phyloP scores from a whole-genome alignment of 2,113 vertebrate species.

The Gasterosteus nipponicus region DNA sequence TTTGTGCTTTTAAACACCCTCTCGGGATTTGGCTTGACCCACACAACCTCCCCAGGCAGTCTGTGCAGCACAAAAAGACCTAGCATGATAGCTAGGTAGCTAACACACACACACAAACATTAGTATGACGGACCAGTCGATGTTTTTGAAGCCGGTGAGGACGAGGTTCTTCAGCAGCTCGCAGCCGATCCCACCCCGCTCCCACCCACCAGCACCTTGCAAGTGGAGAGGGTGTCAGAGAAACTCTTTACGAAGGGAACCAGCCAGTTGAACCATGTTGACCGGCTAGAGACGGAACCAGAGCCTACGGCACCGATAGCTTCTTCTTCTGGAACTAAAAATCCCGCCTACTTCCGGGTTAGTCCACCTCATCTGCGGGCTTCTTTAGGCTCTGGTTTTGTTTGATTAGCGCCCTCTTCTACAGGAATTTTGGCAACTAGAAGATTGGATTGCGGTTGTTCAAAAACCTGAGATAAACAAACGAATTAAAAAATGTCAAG shows the following conservation, averaged over 20 bases:
- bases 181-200: constrained; percentile 95
- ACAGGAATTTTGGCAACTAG: background rate
- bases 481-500: background rate
- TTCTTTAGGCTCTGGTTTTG: background rate
- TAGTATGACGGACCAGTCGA: constrained; percentile 88
- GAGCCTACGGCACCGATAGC: constrained; percentile 52
- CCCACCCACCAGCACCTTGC: constrained; percentile 92
- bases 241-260: constrained; percentile 89
- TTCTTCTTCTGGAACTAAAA: constrained; percentile 1
- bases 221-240: constrained; percentile 85
- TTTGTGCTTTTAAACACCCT: constrained; percentile 5
- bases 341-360: constrained; percentile 40
- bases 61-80: constrained; percentile 66
- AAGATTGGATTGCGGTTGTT: too few species aligned
- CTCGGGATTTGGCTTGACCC: constrained; percentile 20
- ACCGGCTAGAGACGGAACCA: constrained; percentile 43
- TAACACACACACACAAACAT: constrained; percentile 50
- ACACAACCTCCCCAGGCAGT: constrained; percentile 2
- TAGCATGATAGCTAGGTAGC: constrained; percentile 46
- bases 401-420: background rate
- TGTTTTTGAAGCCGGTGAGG: constrained; percentile 92
- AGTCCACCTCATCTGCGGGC: background rate
- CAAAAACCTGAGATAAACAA: background rate
- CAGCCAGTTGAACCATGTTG: constrained; percentile 85
- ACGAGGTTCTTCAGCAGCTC: constrained; percentile 96